A percentile compares a stretch with the other conserved stretches of the same genome.
These are phyloP conservation scores for Meloidogyne chitwoodi DNA, from an alignment of 1,140 invertebrate genomes.

Conservation along the genomic window DNA sequence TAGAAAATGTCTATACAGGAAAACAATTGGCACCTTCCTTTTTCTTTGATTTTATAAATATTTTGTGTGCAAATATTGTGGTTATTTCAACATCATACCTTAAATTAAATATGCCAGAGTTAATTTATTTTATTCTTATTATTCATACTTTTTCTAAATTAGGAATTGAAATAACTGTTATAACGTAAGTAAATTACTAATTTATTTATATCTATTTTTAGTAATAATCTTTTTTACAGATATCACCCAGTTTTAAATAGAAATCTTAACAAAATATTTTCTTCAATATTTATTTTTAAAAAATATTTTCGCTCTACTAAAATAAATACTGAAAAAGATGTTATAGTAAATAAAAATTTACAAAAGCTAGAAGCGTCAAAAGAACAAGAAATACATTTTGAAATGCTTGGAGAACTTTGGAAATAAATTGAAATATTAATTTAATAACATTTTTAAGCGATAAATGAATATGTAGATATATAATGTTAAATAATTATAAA, in stretches of 20 bases:
- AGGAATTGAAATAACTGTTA: background rate
- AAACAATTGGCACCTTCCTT: slow-evolving; percentile 1
- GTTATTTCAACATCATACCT: background rate
- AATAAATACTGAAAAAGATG: background rate
- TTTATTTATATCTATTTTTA: background rate
- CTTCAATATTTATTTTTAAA: background rate
- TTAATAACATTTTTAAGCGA: too few relatives aligned
- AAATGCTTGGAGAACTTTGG: background rate
- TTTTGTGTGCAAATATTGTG: background rate
- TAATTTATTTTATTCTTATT: background rate
- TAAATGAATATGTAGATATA: too few relatives aligned
- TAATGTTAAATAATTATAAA: too few relatives aligned
- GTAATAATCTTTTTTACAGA: background rate
- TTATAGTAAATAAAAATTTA: too few relatives aligned
- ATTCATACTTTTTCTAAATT: background rate
- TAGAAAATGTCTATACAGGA: slow-evolving; percentile 7
- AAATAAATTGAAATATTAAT: background rate
- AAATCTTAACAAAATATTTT: background rate
- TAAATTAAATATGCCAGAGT: background rate
- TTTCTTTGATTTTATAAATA: background rate
- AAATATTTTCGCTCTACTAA: background rate
- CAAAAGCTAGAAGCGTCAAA: background rate
- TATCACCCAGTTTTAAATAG: background rate
- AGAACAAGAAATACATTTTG: background rate
- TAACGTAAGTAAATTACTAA: background rate